phyloP scores from a whole-genome alignment of 2,888 invertebrate genomes.

The Synergus japonicus region DNA sequence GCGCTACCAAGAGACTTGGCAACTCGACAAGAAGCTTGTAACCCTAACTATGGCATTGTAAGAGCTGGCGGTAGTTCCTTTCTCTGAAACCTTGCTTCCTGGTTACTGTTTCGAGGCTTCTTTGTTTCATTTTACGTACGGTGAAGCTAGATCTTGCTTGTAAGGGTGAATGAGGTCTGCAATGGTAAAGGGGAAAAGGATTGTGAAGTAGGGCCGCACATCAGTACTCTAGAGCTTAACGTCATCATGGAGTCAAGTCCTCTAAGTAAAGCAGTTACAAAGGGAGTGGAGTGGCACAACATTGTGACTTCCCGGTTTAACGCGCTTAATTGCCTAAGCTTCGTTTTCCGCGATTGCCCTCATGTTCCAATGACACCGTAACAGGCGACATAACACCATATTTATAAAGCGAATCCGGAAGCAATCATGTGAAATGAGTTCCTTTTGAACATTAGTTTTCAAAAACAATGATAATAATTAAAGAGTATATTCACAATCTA shows the following conservation, averaged over 20 bases:
- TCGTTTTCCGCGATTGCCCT: slow-evolving; percentile 58
- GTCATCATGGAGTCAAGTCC: slow-evolving; percentile 49
- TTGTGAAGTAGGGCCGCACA: slow-evolving; percentile 41
- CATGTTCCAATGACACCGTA: slow-evolving; percentile 21
- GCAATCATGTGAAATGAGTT: background rate
- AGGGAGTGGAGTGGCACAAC: slow-evolving; percentile 58
- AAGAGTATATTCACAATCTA: background rate
- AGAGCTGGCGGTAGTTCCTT: slow-evolving; percentile 59
- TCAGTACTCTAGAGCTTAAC: slow-evolving; percentile 37
- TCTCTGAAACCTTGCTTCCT: slow-evolving; percentile 59
- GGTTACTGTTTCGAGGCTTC: slow-evolving; percentile 64
- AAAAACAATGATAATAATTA: background rate
- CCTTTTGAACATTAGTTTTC: background rate
- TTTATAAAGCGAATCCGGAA: background rate
- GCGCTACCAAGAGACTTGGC: slow-evolving; percentile 73
- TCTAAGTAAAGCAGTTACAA: slow-evolving; percentile 50
- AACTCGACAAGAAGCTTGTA: slow-evolving; percentile 76
- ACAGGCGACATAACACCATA: slow-evolving; percentile 4
- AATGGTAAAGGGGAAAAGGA: slow-evolving; percentile 28
- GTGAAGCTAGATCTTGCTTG: slow-evolving; percentile 57
- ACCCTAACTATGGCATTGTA: slow-evolving; percentile 70
- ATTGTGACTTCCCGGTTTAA: slow-evolving; percentile 59
- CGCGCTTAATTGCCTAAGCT: slow-evolving; percentile 66
- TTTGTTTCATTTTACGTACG: slow-evolving; percentile 65
- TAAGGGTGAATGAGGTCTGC: slow-evolving; percentile 16